Evolutionary conservation across 2,113 vertebrate genomes (phyloP).

Genomic region (Phalacrocorax aristotelis): DNA sequence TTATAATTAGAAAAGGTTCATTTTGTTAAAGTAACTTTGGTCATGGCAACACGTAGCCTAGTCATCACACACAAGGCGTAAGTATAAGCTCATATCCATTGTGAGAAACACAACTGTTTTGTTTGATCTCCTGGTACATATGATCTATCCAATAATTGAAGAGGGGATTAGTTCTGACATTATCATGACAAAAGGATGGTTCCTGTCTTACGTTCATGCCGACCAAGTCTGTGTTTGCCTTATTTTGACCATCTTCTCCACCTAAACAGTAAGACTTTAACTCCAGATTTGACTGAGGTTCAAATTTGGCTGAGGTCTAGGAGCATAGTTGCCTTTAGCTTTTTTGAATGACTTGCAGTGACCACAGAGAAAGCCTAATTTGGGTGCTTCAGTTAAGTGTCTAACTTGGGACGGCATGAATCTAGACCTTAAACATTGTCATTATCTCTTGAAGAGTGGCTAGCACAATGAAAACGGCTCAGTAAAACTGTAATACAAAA

Average conservation of each 20-base stretch:
- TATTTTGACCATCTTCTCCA: not conserved
- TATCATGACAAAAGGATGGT: not conserved
- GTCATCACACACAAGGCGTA: not conserved
- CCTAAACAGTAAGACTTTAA: not conserved
- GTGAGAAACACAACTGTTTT: not conserved
- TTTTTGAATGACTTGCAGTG: not conserved
- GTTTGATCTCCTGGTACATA: not conserved
- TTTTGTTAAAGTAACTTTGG: not conserved
- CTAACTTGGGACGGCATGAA: not conserved
- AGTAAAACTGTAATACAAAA: not conserved
- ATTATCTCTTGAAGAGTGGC: not conserved
- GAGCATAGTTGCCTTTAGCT: not conserved
- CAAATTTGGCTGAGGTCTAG: not conserved
- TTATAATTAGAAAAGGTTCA: not conserved
- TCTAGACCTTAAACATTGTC: not conserved
- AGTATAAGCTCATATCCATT: not conserved
- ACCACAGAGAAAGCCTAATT: not conserved
- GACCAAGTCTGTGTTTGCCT: not conserved
- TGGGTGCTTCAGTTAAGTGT: not conserved
- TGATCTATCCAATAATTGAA: not conserved
- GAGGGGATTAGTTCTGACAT: not conserved
- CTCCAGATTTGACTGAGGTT: not conserved
- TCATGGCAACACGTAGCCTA: not conserved
- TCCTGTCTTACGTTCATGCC: not conserved
- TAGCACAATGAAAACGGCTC: not conserved